Conservation (phyloP, 2,113 vertebrate species). For the Sebastes fasciatus region DNA sequence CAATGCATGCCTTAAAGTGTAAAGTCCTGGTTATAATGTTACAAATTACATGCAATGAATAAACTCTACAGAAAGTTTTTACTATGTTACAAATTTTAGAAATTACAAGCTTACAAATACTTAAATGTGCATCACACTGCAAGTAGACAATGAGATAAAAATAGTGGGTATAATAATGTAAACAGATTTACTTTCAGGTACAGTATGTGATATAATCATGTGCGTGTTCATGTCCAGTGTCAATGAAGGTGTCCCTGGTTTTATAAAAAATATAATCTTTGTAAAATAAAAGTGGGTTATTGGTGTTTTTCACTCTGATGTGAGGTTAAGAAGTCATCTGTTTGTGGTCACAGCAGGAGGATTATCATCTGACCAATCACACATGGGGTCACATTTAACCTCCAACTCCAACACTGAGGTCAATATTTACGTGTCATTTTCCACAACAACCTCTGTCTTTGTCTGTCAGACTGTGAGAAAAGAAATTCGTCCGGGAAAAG, state of each 20-base stretch:
- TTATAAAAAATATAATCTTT: not conserved
- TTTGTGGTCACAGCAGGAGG: conserved; percentile 33
- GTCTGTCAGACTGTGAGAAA: not conserved
- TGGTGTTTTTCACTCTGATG: not conserved
- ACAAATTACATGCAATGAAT: not conserved
- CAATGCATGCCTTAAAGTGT: not conserved
- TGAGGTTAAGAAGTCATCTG: not conserved
- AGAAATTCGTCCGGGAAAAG: no score
- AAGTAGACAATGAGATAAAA: not conserved
- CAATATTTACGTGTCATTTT: not conserved
- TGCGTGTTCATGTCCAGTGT: not conserved
- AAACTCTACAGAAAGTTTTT: no score
- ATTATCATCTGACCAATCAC: conserved; percentile 50
- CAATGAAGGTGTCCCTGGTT: not conserved
- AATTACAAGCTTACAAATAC: no score
- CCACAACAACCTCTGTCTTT: not conserved
- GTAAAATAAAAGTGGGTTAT: not conserved
- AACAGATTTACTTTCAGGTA: not conserved
- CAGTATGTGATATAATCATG: not conserved
- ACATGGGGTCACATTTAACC: conserved; percentile 20
- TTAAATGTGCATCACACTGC: not conserved
- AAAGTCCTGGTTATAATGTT: not conserved
- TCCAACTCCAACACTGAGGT: conserved; percentile 1
- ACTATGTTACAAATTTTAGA: no score
- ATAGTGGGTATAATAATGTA: not conserved